Conservation (phyloP, 2,113 vertebrate species). For the Eptesicus fuscus region DNA sequence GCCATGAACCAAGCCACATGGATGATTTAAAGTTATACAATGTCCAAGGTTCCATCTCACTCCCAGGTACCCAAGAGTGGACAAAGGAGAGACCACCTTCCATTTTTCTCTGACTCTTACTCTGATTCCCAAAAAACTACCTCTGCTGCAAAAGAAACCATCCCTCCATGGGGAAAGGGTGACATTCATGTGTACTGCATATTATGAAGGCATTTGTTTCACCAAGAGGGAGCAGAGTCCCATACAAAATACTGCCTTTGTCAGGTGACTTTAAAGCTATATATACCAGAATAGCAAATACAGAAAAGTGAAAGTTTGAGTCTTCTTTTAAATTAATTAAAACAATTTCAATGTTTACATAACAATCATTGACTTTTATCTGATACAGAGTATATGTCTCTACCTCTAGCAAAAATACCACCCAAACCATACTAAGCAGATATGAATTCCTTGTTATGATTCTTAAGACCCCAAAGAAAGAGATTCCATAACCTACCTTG, state of each 20-base stretch:
- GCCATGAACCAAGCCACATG: conserved; percentile 46
- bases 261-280: not conserved
- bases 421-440: not conserved
- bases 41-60: not conserved
- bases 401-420: conserved; percentile 8
- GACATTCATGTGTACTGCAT: not conserved
- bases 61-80: not conserved
- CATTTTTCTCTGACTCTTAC: not conserved
- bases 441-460: not conserved
- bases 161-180: not conserved
- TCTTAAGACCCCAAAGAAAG: not conserved
- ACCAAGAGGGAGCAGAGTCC: not conserved
- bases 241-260: not conserved
- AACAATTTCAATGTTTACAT: not conserved
- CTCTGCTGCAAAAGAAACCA: conserved; percentile 8
- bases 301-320: not conserved
- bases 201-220: not conserved
- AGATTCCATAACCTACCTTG: not conserved
- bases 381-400: not conserved
- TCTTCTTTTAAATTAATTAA: conserved; percentile 26
- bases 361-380: not conserved
- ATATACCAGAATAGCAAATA: not conserved
- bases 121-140: not conserved
- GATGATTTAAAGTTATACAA: conserved; percentile 57
- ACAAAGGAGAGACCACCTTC: not conserved